Conservation (phyloP, 2,888 invertebrate species). For the Seladonia tumulorum region DNA sequence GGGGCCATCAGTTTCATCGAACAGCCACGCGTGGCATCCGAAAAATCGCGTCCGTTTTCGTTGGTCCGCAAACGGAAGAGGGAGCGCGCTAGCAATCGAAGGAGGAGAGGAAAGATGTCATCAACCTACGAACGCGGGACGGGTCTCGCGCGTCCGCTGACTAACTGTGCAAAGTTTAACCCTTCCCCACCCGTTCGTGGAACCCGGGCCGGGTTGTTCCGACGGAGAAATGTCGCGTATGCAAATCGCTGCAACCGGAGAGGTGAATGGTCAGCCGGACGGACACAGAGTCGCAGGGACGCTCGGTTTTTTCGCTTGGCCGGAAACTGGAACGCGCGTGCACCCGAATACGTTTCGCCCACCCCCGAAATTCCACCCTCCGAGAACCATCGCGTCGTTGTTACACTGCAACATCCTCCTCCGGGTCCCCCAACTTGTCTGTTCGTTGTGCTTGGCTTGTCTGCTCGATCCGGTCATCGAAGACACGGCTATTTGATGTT, state of each 20-base stretch:
- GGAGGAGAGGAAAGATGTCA: slow-evolving; percentile 70
- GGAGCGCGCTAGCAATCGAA: slow-evolving; percentile 49
- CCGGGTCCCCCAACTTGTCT: background rate
- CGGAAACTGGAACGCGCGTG: slow-evolving; percentile 47
- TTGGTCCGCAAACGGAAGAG: slow-evolving; percentile 19
- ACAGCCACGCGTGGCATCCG: background rate
- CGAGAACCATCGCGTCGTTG: background rate
- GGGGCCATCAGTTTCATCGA: background rate
- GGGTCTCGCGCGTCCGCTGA: slow-evolving; percentile 66
- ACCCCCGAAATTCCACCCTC: background rate
- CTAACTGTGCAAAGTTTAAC: slow-evolving; percentile 76
- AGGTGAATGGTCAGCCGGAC: slow-evolving; percentile 61
- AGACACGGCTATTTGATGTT: background rate
- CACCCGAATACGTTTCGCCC: slow-evolving; percentile 27
- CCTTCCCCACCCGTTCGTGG: slow-evolving; percentile 55
- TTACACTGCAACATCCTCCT: background rate
- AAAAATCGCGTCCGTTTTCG: background rate
- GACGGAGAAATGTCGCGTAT: slow-evolving; percentile 68
- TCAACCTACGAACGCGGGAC: slow-evolving; percentile 68
- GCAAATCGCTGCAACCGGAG: slow-evolving; percentile 60
- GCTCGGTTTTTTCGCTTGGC: slow-evolving; percentile 19
- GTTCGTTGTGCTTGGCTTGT: background rate
- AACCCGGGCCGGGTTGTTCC: slow-evolving; percentile 60
- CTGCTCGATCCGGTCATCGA: background rate
- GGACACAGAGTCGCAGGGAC: background rate